Evolutionary conservation across 1,140 invertebrate genomes (phyloP), one percentile per base, ranked within the genome.

Genomic region (Cydia pomonella): DNA sequence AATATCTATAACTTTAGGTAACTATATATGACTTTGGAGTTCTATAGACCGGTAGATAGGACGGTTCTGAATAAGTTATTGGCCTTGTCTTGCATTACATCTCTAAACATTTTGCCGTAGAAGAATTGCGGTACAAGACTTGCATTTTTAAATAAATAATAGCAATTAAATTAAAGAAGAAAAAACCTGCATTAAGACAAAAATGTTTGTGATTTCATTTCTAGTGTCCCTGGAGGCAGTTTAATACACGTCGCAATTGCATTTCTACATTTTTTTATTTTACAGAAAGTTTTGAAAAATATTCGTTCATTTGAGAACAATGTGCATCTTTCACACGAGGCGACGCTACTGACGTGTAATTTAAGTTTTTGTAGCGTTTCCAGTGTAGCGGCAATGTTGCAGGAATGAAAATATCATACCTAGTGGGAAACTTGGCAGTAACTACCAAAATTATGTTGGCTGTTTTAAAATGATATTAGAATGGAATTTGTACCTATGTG

Each of bases 301-400:
- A 33, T 33, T 69, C 64, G 33, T 33, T 33, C 64, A 69, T 69
- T 69, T 41, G 73, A 29, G 73, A 75, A 75, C 66, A 75, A 75
- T 75, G 64, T 75, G 66, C 74, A 75, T 75, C 74, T 75, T 75
- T 75, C 74, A 75, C 47, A 38, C 25, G 29, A 23, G 5, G 47
- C 64, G 74, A 23, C 63, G 41, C n/a, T 18, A 50, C 29, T 74
- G 74, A 75, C 74, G 13, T 75, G 74, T 75, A 75, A 75, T 75
- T 75, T 75, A 75, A 75, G 66, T 71, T 75, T 75, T 75, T 75
- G 73, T 62, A 33, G 16, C 13, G 23, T 47, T 64, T 29, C 16
- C 63, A 33, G 25, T 29, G 64, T 69, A 33, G 29, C 27, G 64
- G 64, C 25, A 33, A 27, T 29, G 64, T 38, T 41, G 64, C 13